phyloP scores from a whole-genome alignment of 1,140 invertebrate genomes.

The Bombus vancouverensis region DNA sequence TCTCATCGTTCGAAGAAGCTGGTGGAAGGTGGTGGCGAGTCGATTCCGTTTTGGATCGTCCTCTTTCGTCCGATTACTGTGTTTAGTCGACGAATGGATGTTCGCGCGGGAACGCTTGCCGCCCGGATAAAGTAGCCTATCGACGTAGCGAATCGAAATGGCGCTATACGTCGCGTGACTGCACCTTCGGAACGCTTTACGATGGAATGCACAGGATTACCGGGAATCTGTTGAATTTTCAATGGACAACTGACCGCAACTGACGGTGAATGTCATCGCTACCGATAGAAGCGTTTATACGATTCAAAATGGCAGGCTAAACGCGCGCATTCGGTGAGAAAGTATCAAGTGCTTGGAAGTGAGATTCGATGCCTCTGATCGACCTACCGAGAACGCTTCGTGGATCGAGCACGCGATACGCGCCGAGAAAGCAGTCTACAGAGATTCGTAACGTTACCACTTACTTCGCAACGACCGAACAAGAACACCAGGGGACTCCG shows the following conservation, averaged over 20 bases:
- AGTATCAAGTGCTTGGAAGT: neutral
- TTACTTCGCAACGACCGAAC: neutral
- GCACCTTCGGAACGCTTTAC: neutral
- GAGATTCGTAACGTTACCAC: neutral
- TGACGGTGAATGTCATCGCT: neutral
- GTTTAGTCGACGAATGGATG: neutral
- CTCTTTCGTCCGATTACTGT: constrained; percentile 23
- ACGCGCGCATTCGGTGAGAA: neutral
- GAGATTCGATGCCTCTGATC: neutral
- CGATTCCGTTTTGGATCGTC: constrained; percentile 3
- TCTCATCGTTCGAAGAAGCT: neutral
- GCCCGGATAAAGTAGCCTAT: neutral
- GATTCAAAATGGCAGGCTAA: neutral
- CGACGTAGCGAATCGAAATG: constrained; percentile 1
- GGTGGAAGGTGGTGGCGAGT: neutral
- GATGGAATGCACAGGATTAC: neutral
- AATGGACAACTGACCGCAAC: neutral
- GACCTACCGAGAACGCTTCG: fast-evolving
- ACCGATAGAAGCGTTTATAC: no score
- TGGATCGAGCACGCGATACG: neutral
- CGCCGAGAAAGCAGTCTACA: neutral
- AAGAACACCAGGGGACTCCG: neutral
- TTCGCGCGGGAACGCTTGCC: neutral
- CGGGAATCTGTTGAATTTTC: neutral
- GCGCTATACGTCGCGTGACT: constrained; percentile 26